Percentiles rank a stretch among this genome's conserved stretches.
Evolutionary conservation across 2,888 invertebrate species (phyloP).

Genomic region (Salpingus planirostris): DNA sequence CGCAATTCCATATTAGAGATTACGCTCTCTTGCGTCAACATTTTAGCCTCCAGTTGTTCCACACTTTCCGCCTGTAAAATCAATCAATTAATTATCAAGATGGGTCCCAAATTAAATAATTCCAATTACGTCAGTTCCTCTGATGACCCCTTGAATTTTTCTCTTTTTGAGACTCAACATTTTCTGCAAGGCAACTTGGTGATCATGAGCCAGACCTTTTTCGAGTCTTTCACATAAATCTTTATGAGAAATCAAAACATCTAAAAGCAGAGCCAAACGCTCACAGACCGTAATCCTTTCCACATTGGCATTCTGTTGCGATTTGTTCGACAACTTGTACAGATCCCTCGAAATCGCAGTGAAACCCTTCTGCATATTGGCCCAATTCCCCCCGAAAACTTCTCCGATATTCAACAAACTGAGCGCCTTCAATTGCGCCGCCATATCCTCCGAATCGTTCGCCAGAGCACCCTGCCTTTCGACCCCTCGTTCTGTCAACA

Average conservation of each 20-base stretch:
- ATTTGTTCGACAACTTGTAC: slow-evolving; percentile 42
- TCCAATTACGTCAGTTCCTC: slow-evolving; percentile 51
- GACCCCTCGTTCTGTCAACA: slow-evolving; percentile 43
- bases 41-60: slow-evolving; percentile 50
- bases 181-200: slow-evolving; percentile 51
- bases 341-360: slow-evolving; percentile 47
- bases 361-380: slow-evolving; percentile 47
- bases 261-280: slow-evolving; percentile 45
- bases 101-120: not conserved
- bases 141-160: slow-evolving; percentile 54
- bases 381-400: slow-evolving; percentile 36
- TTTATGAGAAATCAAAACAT: slow-evolving; percentile 47
- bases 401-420: slow-evolving; percentile 33
- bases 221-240: slow-evolving; percentile 54
- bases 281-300: slow-evolving; percentile 50
- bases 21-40: slow-evolving; percentile 54
- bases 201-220: slow-evolving; percentile 52
- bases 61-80: slow-evolving; percentile 49
- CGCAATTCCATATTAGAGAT: slow-evolving; percentile 53
- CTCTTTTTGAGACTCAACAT: slow-evolving; percentile 53
- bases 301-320: slow-evolving; percentile 45
- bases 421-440: slow-evolving; percentile 44
- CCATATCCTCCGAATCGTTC: slow-evolving; percentile 47
- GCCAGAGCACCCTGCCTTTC: slow-evolving; percentile 40
- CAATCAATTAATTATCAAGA: slow-evolving; percentile 3